These are phyloP conservation scores for Megalops cyprinoides DNA, from an alignment of 2,797 vertebrate species.

Conservation along the genomic window DNA sequence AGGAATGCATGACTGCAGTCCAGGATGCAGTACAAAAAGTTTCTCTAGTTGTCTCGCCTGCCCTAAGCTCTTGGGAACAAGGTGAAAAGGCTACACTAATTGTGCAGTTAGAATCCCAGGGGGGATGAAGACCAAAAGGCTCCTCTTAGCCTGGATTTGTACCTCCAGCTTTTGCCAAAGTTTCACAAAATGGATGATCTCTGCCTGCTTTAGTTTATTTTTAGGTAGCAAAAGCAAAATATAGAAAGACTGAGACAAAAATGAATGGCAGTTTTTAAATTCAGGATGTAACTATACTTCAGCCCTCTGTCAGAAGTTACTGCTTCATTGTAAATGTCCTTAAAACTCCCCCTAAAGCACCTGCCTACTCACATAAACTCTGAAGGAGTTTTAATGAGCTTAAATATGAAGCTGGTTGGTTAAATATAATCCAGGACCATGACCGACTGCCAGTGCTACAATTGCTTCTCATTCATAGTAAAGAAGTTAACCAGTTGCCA, in stretches of 20 bases:
- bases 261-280: background rate
- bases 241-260: background rate
- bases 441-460: slow-evolving; percentile 33
- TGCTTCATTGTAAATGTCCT: background rate
- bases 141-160: background rate
- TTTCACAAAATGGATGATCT: background rate
- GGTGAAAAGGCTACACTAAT: background rate
- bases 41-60: background rate
- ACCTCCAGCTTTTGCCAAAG: background rate
- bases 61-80: background rate
- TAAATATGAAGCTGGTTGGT: slow-evolving; percentile 15
- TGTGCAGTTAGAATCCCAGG: background rate
- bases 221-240: too few relatives aligned
- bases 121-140: background rate
- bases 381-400: slow-evolving; percentile 22
- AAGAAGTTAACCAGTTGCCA: background rate
- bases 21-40: too few relatives aligned
- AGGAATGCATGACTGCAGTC: background rate
- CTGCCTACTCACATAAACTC: background rate
- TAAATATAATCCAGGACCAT: slow-evolving; percentile 3
- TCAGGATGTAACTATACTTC: background rate
- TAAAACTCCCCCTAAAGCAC: background rate
- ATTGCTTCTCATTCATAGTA: background rate
- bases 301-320: background rate
- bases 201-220: background rate